phyloP scores from a whole-genome alignment of 2,113 vertebrate species.

The Passer montanus region DNA sequence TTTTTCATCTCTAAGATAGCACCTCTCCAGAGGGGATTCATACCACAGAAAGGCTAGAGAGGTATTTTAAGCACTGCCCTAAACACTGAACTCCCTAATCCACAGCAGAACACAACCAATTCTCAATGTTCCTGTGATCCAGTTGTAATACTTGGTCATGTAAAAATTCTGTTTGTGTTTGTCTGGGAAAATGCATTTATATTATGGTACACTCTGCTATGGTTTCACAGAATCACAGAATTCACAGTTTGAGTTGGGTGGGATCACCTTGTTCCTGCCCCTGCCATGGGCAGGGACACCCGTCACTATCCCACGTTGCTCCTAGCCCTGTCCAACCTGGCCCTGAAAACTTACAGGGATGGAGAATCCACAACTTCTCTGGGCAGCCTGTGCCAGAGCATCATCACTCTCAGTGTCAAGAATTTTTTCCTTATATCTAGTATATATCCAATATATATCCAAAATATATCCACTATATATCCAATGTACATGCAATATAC shows the following conservation, averaged over 20 bases:
- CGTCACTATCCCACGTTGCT: rapidly evolving
- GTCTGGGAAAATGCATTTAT: background rate
- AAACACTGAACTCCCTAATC: background rate
- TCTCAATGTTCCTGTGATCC: background rate
- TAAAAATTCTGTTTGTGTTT: background rate
- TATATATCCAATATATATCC: background rate
- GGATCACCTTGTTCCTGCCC: rapidly evolving
- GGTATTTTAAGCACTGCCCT: background rate
- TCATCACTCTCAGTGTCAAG: background rate
- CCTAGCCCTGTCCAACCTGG: rapidly evolving
- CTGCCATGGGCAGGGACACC: background rate
- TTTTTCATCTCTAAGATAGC: background rate
- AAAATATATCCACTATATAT: background rate
- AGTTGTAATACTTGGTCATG: background rate
- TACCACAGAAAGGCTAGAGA: background rate
- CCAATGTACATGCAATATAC: background rate
- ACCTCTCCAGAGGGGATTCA: background rate
- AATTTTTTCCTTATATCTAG: background rate
- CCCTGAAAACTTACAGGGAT: background rate
- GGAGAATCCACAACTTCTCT: rapidly evolving
- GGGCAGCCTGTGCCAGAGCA: rapidly evolving
- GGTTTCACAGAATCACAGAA: background rate
- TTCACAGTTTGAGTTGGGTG: background rate
- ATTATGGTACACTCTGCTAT: rapidly evolving
- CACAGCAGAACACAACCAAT: background rate